These are phyloP conservation scores for Tragelaphus scriptus DNA, from an alignment of 2,113 vertebrate genomes.

Conservation along the genomic window DNA sequence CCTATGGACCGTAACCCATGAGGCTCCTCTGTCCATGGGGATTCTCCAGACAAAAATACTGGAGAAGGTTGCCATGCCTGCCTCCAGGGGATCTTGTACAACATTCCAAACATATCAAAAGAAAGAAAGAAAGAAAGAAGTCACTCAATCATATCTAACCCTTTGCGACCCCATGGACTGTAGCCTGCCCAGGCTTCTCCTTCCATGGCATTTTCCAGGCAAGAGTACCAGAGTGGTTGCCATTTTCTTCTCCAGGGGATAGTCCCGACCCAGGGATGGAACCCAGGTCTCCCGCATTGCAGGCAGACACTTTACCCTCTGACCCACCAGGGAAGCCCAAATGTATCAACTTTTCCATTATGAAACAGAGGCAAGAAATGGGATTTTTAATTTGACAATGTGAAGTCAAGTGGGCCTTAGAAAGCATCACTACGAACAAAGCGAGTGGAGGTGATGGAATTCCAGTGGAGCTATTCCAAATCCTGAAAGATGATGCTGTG, in stretches of 20 bases:
- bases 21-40: background rate
- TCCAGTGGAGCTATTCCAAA: too few relatives aligned
- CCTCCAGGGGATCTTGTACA: background rate
- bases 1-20: background rate
- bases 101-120: background rate
- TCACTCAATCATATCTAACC: background rate
- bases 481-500: too few relatives aligned
- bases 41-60: background rate
- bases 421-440: too few relatives aligned
- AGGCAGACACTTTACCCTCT: background rate
- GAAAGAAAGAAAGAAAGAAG: background rate
- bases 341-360: background rate
- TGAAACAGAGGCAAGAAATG: background rate
- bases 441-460: too few relatives aligned
- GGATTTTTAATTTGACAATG: background rate
- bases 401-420: too few relatives aligned
- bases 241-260: background rate
- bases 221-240: background rate
- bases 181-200: background rate
- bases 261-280: background rate
- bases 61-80: background rate
- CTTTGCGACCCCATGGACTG: background rate
- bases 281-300: accelerated
- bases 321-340: background rate
- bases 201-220: background rate